Conservation (phyloP, 2,113 vertebrate genomes). For the Hippocampus comes region DNA sequence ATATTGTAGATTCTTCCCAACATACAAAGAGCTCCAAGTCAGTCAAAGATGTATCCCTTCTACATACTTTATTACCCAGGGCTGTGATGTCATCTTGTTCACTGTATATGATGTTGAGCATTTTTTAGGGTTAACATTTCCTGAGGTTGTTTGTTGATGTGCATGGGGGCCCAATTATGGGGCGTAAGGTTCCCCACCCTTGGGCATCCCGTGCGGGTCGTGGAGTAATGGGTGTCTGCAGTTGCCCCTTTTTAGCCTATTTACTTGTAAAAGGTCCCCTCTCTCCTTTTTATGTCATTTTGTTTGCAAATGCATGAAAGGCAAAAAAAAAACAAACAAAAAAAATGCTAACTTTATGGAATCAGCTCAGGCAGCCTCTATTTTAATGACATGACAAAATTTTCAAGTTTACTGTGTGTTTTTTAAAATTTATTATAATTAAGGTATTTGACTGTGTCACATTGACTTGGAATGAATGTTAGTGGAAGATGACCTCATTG, state of each 20-base stretch:
- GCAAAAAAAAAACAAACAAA: not conserved
- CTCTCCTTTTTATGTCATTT: slow-evolving; percentile 11
- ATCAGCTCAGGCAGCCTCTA: slow-evolving; percentile 11
- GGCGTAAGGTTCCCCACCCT: slow-evolving; percentile 17
- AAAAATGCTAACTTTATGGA: slow-evolving; percentile 5
- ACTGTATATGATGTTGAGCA: slow-evolving; percentile 1
- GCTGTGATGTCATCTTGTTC: not conserved
- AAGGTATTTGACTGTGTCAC: slow-evolving; percentile 37
- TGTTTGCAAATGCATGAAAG: slow-evolving; percentile 46
- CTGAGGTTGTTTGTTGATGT: not conserved
- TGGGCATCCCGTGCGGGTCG: not conserved
- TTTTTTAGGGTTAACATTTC: not conserved
- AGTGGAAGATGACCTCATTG: slow-evolving; percentile 55
- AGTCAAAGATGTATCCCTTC: not conserved
- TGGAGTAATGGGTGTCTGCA: not conserved
- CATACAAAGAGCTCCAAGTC: not conserved
- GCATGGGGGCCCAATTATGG: not conserved
- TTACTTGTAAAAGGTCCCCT: slow-evolving; percentile 42
- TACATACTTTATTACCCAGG: not conserved
- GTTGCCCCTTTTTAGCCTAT: not conserved
- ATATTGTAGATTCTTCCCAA: not conserved
- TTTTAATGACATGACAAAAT: slow-evolving; percentile 24
- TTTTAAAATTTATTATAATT: slow-evolving; percentile 33
- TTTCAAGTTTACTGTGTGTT: slow-evolving; percentile 32
- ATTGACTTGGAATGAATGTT: slow-evolving; percentile 55